phyloP scores from a whole-genome alignment of 2,113 vertebrate genomes.

The Plestiodon gilberti region DNA sequence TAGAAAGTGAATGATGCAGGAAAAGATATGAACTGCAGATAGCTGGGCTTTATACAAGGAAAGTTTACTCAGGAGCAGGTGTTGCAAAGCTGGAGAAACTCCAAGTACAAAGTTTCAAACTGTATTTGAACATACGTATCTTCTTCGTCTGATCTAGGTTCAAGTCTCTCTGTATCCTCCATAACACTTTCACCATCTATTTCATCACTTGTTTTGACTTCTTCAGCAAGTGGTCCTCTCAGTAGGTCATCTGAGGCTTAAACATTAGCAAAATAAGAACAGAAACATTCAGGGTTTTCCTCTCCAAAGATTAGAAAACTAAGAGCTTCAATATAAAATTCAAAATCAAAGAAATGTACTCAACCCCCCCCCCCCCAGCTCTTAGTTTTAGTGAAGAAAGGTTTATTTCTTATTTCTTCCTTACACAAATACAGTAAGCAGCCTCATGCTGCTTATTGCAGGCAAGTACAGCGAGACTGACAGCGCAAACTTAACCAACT shows the following conservation, averaged over 20 bases:
- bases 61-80: not conserved
- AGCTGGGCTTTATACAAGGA: not conserved
- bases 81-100: not conserved
- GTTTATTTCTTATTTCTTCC: no score
- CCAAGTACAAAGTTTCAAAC: not conserved
- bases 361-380: no score
- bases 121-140: constrained; percentile 85
- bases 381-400: no score
- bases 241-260: constrained; percentile 73
- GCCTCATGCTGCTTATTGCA: no score
- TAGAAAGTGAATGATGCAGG: not conserved
- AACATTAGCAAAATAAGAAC: constrained; percentile 25
- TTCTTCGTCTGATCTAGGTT: constrained; percentile 87
- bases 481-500: no score
- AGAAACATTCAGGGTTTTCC: not conserved
- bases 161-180: constrained; percentile 78
- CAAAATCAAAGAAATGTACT: not conserved
- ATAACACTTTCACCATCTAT: constrained; percentile 78
- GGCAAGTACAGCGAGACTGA: no score
- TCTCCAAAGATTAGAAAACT: not conserved
- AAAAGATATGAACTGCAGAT: constrained; percentile 12
- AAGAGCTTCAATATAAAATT: not conserved
- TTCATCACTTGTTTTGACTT: constrained; percentile 68
- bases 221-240: constrained; percentile 77
- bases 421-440: no score